Percentiles rank a stretch among this genome's conserved stretches.
Evolutionary conservation across 2,113 vertebrate genomes (phyloP).

Genomic region (Pseudorhombus dupliciocellatus): DNA sequence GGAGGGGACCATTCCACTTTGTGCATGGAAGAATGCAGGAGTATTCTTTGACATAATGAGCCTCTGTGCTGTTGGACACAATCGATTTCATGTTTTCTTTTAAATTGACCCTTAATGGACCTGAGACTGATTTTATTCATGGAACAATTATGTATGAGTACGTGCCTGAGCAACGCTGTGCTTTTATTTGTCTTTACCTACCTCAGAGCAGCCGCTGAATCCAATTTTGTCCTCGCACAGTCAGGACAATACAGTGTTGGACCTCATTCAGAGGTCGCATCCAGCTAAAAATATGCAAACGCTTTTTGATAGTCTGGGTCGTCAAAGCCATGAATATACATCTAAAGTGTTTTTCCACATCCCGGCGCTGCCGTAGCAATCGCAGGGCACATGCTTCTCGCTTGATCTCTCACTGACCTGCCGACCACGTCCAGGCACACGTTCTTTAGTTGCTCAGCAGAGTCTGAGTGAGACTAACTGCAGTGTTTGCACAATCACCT

Average conservation of each 20-base stretch:
- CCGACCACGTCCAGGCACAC: neutral
- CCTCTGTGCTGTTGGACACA: neutral
- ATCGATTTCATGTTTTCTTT: neutral
- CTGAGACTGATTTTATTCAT: neutral
- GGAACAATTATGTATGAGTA: neutral
- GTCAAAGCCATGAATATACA: constrained; percentile 28
- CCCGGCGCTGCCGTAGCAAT: neutral
- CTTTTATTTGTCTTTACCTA: neutral
- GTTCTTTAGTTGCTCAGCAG: constrained; percentile 47
- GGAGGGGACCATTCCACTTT: neutral
- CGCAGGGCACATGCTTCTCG: constrained; percentile 6
- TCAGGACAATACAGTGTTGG: neutral
- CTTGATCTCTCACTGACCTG: constrained; percentile 31
- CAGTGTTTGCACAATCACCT: constrained; percentile 70
- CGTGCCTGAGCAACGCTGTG: neutral
- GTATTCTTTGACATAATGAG: neutral
- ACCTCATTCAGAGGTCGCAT: constrained; percentile 25
- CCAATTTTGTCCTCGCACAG: neutral
- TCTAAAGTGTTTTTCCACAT: constrained; percentile 8
- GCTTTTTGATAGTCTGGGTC: neutral
- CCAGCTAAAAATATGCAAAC: constrained; percentile 26
- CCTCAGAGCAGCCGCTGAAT: neutral
- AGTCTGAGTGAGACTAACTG: constrained; percentile 49
- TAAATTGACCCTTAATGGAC: neutral
- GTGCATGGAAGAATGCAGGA: neutral